Conservation (phyloP, 2,113 vertebrate genomes). For the Emberiza fucata region DNA sequence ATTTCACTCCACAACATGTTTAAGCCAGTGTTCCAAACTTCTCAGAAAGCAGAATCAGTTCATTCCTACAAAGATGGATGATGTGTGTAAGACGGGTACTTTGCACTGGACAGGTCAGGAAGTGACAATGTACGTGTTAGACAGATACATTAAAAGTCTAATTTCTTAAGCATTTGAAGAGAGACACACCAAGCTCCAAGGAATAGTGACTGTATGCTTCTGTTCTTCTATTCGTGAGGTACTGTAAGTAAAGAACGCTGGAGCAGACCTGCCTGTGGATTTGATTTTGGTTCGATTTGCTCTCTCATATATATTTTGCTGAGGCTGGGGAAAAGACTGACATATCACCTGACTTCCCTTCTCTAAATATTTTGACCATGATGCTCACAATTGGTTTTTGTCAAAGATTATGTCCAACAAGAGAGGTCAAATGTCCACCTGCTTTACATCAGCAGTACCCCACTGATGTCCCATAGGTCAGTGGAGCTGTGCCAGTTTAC, state of each 20-base stretch:
- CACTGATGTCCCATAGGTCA: neutral
- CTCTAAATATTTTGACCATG: neutral
- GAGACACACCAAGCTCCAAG: neutral
- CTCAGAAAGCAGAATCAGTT: neutral
- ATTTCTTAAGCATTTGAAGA: neutral
- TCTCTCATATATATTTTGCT: neutral
- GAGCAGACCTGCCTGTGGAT: neutral
- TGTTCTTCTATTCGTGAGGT: neutral
- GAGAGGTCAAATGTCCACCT: neutral
- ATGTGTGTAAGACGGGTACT: constrained; percentile 4
- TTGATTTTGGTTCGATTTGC: neutral
- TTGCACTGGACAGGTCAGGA: constrained; percentile 16
- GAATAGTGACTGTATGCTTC: neutral
- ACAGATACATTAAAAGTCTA: neutral
- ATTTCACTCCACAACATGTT: neutral
- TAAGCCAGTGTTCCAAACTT: neutral
- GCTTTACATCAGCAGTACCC: neutral
- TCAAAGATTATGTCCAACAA: neutral
- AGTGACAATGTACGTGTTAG: neutral
- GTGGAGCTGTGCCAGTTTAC: neutral
- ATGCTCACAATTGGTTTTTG: neutral
- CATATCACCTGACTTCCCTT: neutral
- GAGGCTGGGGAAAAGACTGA: neutral
- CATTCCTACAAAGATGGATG: neutral
- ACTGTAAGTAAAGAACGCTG: neutral